phyloP scores from a whole-genome alignment of 64 coral and sea anemone species.

The Montipora capricornis region DNA sequence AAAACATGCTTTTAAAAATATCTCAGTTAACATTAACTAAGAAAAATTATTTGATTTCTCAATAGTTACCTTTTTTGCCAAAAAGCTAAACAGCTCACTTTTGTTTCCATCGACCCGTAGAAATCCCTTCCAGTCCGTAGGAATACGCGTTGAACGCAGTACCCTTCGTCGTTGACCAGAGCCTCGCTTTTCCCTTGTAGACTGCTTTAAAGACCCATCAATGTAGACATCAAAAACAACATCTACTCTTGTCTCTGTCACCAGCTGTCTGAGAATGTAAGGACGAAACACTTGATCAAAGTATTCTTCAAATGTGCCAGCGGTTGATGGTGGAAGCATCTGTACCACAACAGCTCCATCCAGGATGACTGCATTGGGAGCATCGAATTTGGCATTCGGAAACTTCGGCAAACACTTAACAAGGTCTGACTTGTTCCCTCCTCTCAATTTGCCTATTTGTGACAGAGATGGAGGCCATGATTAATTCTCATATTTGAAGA shows the following conservation, averaged over 20 bases:
- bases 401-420: conserved; percentile 58
- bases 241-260: conserved; percentile 15
- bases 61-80: conserved; percentile 7
- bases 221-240: conserved; percentile 57
- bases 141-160: conserved; percentile 28
- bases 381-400: conserved; percentile 26
- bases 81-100: conserved; percentile 25
- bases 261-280: conserved; percentile 50
- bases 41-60: neutral
- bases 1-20: neutral
- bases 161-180: conserved; percentile 28
- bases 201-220: conserved; percentile 47
- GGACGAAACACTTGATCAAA: conserved; percentile 19
- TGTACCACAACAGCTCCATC: conserved; percentile 64
- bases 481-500: neutral
- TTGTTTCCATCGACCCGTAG: conserved; percentile 44
- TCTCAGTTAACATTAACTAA: neutral
- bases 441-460: conserved; percentile 50
- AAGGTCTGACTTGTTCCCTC: conserved; percentile 61
- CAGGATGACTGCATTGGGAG: conserved; percentile 59
- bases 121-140: conserved; percentile 44
- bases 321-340: conserved; percentile 54
- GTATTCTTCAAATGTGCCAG: conserved; percentile 47
- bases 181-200: conserved; percentile 27
- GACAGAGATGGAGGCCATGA: conserved; percentile 58